phyloP scores from a whole-genome alignment of 2,888 invertebrate species.

The Sipha maydis region DNA sequence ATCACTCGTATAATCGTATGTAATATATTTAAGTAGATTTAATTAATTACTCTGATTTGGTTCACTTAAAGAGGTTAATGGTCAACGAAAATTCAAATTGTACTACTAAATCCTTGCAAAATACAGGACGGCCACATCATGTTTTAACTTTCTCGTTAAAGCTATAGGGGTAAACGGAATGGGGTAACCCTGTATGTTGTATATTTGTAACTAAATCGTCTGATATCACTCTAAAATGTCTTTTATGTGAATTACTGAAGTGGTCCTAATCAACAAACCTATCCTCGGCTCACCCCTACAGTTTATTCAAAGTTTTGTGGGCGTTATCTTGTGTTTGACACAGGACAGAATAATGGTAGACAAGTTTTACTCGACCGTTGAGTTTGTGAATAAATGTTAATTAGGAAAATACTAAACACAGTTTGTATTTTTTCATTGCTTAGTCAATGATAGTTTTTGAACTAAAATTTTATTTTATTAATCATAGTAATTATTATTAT shows the following conservation, averaged over 20 bases:
- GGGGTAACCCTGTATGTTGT: neutral
- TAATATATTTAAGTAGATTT: slow-evolving; percentile 3
- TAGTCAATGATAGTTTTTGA: neutral
- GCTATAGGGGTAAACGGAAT: neutral
- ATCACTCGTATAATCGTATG: no score
- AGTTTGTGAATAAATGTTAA: slow-evolving; percentile 27
- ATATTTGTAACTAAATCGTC: slow-evolving; percentile 7
- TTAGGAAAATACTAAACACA: slow-evolving; percentile 4
- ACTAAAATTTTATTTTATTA: neutral
- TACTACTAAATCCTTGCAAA: neutral
- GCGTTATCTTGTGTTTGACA: slow-evolving; percentile 49
- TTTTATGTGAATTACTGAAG: slow-evolving; percentile 21
- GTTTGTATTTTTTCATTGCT: neutral
- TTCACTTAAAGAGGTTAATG: neutral
- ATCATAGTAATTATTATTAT: neutral
- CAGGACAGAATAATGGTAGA: neutral
- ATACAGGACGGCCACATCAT: neutral
- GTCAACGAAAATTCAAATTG: neutral
- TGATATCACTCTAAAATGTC: slow-evolving; percentile 24
- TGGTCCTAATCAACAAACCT: slow-evolving; percentile 27
- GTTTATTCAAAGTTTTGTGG: slow-evolving; percentile 50
- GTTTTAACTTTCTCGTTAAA: neutral
- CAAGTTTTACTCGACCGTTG: slow-evolving; percentile 8
- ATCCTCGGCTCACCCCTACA: neutral
- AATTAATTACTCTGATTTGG: slow-evolving; percentile 9